Evolutionary conservation across 2,113 vertebrate genomes (phyloP).

Genomic region (Drymodes brunneopygia): DNA sequence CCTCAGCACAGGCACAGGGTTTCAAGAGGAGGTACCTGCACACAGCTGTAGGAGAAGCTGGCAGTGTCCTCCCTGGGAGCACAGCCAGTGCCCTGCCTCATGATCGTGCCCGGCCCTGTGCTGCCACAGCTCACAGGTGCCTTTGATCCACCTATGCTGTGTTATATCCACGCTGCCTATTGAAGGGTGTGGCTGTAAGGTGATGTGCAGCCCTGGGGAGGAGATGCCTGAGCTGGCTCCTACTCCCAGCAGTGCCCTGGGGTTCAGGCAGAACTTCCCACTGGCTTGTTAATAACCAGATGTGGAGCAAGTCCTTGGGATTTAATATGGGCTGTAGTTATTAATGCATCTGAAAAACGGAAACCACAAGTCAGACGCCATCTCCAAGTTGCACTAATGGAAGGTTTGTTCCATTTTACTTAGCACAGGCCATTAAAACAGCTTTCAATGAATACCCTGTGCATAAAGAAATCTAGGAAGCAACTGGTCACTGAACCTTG

Average conservation of each 20-base stretch:
- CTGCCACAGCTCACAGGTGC: rapidly evolving
- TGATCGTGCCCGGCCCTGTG: rapidly evolving
- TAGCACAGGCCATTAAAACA: neutral
- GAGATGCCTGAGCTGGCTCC: neutral
- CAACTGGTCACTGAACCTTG: neutral
- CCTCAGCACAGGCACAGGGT: rapidly evolving
- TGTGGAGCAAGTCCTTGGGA: neutral
- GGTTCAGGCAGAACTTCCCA: neutral
- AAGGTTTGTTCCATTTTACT: neutral
- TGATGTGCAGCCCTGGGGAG: neutral
- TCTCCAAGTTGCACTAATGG: neutral
- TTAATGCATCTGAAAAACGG: neutral
- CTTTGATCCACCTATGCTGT: neutral
- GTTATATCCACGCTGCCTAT: rapidly evolving
- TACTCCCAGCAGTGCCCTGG: neutral
- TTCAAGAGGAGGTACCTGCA: neutral
- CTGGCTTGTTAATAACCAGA: neutral
- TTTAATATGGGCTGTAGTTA: neutral
- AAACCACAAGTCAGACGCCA: neutral
- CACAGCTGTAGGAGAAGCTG: neutral
- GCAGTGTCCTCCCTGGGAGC: neutral
- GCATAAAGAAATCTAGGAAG: neutral
- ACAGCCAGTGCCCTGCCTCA: neutral
- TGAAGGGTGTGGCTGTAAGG: neutral
- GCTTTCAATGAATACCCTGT: neutral